A percentile compares a stretch with the other conserved stretches of the same genome.
Conservation (phyloP, 2,888 invertebrate genomes). For the Oligia latruncula region DNA sequence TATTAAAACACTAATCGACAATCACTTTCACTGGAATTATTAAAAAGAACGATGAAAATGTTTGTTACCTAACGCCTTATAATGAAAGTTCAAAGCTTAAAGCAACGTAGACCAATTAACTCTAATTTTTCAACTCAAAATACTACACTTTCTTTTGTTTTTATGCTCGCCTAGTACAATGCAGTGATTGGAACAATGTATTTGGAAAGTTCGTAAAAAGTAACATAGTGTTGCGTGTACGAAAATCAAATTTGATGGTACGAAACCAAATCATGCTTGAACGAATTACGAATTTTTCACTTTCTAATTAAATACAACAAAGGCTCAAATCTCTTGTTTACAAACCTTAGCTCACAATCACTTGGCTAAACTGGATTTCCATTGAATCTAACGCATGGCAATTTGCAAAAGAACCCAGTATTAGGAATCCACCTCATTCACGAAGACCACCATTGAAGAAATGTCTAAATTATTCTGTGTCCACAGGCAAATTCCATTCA, state of each 20-base stretch:
- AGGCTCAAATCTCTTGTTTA: neutral
- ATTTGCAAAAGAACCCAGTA: neutral
- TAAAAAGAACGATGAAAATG: slow-evolving; percentile 45
- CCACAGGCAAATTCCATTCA: slow-evolving; percentile 39
- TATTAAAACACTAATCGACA: slow-evolving; percentile 45
- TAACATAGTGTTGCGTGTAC: neutral
- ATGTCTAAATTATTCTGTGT: slow-evolving; percentile 16
- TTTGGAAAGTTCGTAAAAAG: slow-evolving; percentile 49
- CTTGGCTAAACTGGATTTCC: neutral
- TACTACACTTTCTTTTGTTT: slow-evolving; percentile 52
- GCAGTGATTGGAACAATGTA: slow-evolving; percentile 35
- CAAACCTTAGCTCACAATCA: neutral
- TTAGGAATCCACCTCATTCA: neutral
- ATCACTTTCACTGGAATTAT: slow-evolving; percentile 57
- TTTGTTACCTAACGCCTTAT: slow-evolving; percentile 37
- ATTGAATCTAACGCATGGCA: neutral
- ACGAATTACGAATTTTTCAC: neutral
- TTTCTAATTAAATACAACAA: neutral
- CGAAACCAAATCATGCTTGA: neutral
- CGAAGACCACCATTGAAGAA: neutral
- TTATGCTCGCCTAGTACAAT: slow-evolving; percentile 38
- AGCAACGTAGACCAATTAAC: slow-evolving; percentile 39
- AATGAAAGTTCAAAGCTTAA: slow-evolving; percentile 35
- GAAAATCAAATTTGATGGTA: neutral
- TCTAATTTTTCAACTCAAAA: slow-evolving; percentile 40